Conservation (phyloP, 2,888 invertebrate species). For the Theretra japonica region DNA sequence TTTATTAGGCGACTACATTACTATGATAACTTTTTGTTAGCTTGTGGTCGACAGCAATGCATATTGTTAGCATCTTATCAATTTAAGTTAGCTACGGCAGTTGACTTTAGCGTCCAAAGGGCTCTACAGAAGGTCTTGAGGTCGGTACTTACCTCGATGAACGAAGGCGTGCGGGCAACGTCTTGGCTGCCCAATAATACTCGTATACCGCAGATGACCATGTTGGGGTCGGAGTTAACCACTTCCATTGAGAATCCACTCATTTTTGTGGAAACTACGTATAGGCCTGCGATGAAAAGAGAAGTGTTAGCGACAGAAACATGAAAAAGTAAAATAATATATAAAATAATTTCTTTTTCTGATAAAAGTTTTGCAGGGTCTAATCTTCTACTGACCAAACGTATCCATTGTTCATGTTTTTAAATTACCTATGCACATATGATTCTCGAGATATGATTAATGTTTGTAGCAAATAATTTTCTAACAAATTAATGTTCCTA, state of each 20-base stretch:
- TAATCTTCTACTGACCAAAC: no score
- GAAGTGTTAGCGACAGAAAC: not conserved
- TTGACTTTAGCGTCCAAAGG: conserved; percentile 14
- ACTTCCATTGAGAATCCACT: conserved; percentile 96
- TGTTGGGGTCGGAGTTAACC: conserved; percentile 92
- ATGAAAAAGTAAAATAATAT: no score
- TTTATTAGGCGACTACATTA: not conserved
- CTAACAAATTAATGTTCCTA: no score
- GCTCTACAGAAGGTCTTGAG: no score
- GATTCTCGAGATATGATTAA: no score
- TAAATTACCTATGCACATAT: no score
- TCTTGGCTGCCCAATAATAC: conserved; percentile 94
- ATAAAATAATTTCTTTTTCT: no score
- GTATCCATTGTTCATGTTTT: no score
- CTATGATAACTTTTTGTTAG: no score
- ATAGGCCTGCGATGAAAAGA: conserved; percentile 87
- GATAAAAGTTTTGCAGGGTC: no score
- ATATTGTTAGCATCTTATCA: not conserved
- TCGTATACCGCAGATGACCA: conserved; percentile 95
- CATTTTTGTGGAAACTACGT: conserved; percentile 96
- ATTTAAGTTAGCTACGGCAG: not conserved
- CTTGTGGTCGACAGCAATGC: conserved; percentile 3
- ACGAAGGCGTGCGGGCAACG: conserved; percentile 90
- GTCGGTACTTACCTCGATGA: conserved; percentile 85
- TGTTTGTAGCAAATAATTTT: no score